Base-by-base conservation (phyloP, 64 coral and sea anemone genomes). In the Platygyra sinensis region DNA sequence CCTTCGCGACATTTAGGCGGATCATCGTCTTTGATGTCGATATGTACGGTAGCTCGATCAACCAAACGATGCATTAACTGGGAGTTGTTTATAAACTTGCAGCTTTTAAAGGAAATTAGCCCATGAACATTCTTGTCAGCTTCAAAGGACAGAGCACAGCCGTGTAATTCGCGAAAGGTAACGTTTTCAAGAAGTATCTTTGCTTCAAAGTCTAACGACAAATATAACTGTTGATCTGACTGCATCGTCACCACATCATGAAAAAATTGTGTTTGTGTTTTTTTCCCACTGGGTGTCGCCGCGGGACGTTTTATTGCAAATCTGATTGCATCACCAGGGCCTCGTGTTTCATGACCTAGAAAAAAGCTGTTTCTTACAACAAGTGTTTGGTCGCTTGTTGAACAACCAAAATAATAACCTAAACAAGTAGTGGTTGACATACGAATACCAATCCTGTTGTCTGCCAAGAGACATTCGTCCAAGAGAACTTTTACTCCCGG, bases 341-440 rank as follows among this genome's bases (percentile, higher is more conserved):
- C 81, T 71, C 25, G 12, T 15, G 81, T 72, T 36, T 85, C 62
- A 8, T 71, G 36, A 20, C 64, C 81, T 71, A 69, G 65, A n/a
- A 69, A n/a, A 3, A 69, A n/a, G n/a, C 65, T 69, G 65, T 69
- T 69, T 25, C 22, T 69, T 69, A 69, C 65, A 69, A 69, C 65
- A 69, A 69, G 65, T 27, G 65, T 69, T 69, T 69, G 65, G 65
- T 69, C 65, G 22, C 65, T 27, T 5, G 65, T 69, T 29, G 24
- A 69, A 10, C 65, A 69, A 69, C 0, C 11, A 5, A 1, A 2
- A 5, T 0, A 0, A 8, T 25, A 7, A 69, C 9, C 5, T 65
- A 65, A 65, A 69, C 65, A 69, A 69, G 65, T 10, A 69, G 65
- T 69, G 22, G 65, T 69, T 69, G 65, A 69, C 65, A 69, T 69